Conservation (phyloP, 1,140 invertebrate species). For the Teleogryllus occipitalis region DNA sequence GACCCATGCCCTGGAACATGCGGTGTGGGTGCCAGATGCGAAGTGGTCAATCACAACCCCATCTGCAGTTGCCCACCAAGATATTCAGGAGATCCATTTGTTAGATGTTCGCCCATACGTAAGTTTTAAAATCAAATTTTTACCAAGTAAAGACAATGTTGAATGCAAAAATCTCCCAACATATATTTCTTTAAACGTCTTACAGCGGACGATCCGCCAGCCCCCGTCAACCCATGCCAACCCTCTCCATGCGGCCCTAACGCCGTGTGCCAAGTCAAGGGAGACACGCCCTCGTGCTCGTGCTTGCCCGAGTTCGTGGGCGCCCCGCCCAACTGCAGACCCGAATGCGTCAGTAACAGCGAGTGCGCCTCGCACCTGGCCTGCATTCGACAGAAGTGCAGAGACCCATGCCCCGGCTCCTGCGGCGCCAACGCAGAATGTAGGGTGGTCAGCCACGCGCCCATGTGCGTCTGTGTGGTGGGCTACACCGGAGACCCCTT, state of each 20-base stretch:
- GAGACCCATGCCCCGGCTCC: slow-evolving; percentile 53
- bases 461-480: slow-evolving; percentile 49
- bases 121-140: slow-evolving; percentile 26
- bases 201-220: slow-evolving; percentile 29
- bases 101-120: slow-evolving; percentile 36
- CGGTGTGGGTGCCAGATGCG: slow-evolving; percentile 41
- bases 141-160: no score
- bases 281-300: slow-evolving; percentile 50
- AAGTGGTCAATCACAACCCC: slow-evolving; percentile 47
- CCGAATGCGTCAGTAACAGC: slow-evolving; percentile 53
- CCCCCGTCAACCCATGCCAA: slow-evolving; percentile 31
- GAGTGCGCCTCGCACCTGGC: slow-evolving; percentile 53
- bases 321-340: slow-evolving; percentile 51
- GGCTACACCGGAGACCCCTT: slow-evolving; percentile 54
- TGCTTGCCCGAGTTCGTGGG: slow-evolving; percentile 54
- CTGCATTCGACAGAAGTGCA: slow-evolving; percentile 53
- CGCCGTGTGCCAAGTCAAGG: slow-evolving; percentile 45
- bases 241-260: slow-evolving; percentile 39
- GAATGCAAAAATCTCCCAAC: no score
- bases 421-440: slow-evolving; percentile 54
- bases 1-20: slow-evolving; percentile 45
- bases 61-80: slow-evolving; percentile 45
- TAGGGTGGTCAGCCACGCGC: slow-evolving; percentile 49
- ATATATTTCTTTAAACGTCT: no score
- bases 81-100: slow-evolving; percentile 49